Conservation (phyloP, 2,113 vertebrate species). For the Laterallus jamaicensis region DNA sequence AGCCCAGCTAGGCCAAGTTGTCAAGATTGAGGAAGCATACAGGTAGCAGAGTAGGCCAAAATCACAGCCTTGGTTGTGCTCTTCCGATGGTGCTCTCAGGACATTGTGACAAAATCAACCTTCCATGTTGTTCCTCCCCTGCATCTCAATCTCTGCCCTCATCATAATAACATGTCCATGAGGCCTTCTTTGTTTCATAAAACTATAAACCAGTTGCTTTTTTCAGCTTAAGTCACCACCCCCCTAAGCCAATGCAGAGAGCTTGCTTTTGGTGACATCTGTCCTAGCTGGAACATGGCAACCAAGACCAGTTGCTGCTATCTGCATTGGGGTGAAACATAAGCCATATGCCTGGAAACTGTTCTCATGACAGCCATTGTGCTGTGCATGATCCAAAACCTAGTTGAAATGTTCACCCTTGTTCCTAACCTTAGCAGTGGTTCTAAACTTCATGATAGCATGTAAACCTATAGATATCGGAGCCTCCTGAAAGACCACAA, state of each 20-base stretch:
- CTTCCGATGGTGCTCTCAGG: neutral
- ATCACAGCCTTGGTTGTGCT: neutral
- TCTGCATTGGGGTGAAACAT: accelerated
- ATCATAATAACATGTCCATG: neutral
- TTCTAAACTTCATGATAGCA: neutral
- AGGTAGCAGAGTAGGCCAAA: neutral
- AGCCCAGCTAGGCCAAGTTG: neutral
- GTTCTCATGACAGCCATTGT: accelerated
- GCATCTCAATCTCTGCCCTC: neutral
- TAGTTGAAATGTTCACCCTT: neutral
- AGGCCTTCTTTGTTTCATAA: neutral
- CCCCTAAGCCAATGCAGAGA: neutral
- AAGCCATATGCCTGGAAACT: neutral
- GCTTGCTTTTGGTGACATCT: neutral
- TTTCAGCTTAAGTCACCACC: neutral
- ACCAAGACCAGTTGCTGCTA: neutral
- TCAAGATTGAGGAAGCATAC: neutral
- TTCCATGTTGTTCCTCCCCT: neutral
- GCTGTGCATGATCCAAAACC: neutral
- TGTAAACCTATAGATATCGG: neutral
- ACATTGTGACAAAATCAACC: neutral
- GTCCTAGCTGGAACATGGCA: neutral
- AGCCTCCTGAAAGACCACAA: neutral
- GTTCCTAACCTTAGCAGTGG: neutral
- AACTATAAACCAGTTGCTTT: neutral